Conservation (phyloP, 1,140 invertebrate genomes). For the Drosophila persimilis region DNA sequence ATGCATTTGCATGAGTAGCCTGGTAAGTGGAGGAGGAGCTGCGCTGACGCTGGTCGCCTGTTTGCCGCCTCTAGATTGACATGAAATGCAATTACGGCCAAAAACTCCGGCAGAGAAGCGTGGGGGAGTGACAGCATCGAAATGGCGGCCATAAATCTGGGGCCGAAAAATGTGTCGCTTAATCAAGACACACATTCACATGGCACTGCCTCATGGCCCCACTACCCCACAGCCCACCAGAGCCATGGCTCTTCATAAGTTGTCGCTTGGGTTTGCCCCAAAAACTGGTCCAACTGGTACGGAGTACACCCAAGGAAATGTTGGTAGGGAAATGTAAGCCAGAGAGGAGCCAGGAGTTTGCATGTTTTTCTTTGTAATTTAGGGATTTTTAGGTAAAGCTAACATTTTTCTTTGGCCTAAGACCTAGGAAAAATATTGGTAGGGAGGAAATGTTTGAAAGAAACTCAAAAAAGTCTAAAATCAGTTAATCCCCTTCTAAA, state of each 20-base stretch:
- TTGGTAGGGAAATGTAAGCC: background rate
- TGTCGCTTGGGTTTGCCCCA: conserved; percentile 26
- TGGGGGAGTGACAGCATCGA: conserved; percentile 34
- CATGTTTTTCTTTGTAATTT: too few species aligned
- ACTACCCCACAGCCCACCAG: background rate
- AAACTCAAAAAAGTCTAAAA: background rate
- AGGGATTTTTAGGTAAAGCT: background rate
- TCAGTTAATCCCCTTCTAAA: too few species aligned
- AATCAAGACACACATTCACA: conserved; percentile 52
- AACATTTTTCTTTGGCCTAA: too few species aligned
- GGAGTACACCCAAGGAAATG: conserved; percentile 1
- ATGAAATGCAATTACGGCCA: conserved; percentile 77
- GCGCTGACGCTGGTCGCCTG: background rate
- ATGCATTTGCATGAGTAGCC: conserved; percentile 60
- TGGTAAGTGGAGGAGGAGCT: conserved; percentile 28
- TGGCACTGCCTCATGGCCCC: background rate
- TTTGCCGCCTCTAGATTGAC: conserved; percentile 61
- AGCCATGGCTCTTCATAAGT: conserved; percentile 47
- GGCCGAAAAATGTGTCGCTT: conserved; percentile 62
- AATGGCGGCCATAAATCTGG: conserved; percentile 77
- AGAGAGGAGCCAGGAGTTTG: too few species aligned
- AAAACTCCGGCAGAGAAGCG: conserved; percentile 25
- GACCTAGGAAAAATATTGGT: too few species aligned
- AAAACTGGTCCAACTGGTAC: too few species aligned
- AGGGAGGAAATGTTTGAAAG: background rate